Percentiles rank a stretch among this genome's conserved stretches.
phyloP scores from a whole-genome alignment of 2,888 invertebrate species.

The Phortica magna region DNA sequence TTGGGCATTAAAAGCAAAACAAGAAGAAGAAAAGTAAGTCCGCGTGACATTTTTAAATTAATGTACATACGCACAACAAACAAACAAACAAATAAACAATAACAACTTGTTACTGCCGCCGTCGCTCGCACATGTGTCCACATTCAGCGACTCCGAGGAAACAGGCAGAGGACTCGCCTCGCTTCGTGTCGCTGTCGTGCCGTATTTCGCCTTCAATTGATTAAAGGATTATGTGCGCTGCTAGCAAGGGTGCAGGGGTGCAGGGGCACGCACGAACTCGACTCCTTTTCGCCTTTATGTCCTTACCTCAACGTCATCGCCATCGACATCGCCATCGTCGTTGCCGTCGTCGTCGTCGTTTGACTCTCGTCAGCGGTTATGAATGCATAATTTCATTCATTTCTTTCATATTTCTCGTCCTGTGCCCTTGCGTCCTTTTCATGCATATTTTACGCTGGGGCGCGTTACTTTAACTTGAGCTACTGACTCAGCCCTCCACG shows the following conservation, averaged over 20 bases:
- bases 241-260: conserved; percentile 32
- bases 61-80: conserved; percentile 49
- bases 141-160: neutral
- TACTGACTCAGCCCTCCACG: conserved; percentile 3
- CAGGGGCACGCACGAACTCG: neutral
- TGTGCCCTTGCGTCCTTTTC: conserved; percentile 28
- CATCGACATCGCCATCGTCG: neutral
- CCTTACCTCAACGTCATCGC: neutral
- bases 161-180: too few species aligned
- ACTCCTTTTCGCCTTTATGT: neutral
- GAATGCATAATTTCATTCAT: conserved; percentile 68
- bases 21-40: conserved; percentile 30
- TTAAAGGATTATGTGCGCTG: conserved; percentile 55
- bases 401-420: conserved; percentile 44
- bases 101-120: conserved; percentile 58
- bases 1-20: conserved; percentile 42
- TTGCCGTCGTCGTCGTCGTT: neutral
- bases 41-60: conserved; percentile 66
- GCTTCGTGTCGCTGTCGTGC: neutral
- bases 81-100: conserved; percentile 58
- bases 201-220: conserved; percentile 54
- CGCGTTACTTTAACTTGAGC: conserved; percentile 40
- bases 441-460: conserved; percentile 48
- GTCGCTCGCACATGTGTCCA: neutral
- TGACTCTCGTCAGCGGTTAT: conserved; percentile 58